Base-by-base conservation (phyloP, 2,113 vertebrate species). In the Gila orcuttii region DNA sequence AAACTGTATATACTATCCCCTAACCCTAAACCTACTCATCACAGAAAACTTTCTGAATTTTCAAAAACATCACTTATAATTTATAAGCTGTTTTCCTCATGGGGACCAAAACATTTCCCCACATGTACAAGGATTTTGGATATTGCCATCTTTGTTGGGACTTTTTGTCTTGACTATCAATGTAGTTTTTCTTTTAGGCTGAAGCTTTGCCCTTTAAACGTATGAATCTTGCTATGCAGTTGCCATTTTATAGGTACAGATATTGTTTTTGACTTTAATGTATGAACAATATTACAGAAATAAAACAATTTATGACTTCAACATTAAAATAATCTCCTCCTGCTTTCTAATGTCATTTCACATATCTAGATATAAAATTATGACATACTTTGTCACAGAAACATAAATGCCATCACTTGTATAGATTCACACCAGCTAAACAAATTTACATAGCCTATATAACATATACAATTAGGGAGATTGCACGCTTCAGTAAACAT, bases 371-470 rank as follows among this genome's bases (percentile, higher is more conserved):
- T 25, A 62, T 62, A 42, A 62, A 39, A 6, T 42, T 45, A 79
- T 62, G 57, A 42, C 23, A 55, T 42, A 79, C 28, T 57, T 15
- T n/a, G 50, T 59, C 47, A 78, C 23, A 64, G 23, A 66, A 64
- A 81, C 25, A 78, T 78, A 81, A 62, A 62, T n/a, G 10, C 28
- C 21, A 79, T 62, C 6, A 60, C 77, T 50, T 71, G 19, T 39
- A 71, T 10, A 79, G 77, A 79, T 60, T 79, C 25, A 68, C 79
- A 82, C 6, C 42, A 82, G 60, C 42, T 47, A 81, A 28, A 81
- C 60, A 81, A 21, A 81, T 9, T 11, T 1, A 78, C 47, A 28
- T 78, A n/a, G n/a, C n/a, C n/a, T n/a, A 55, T 28, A 78, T 11
- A 57, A 59, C 47, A n/a, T n/a, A 47, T 25, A 21, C 71, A 75